A percentile compares a stretch with the other conserved stretches of the same genome.
These are phyloP conservation scores for Morone saxatilis DNA, from an alignment of 2,113 vertebrate genomes.

Conservation along the genomic window DNA sequence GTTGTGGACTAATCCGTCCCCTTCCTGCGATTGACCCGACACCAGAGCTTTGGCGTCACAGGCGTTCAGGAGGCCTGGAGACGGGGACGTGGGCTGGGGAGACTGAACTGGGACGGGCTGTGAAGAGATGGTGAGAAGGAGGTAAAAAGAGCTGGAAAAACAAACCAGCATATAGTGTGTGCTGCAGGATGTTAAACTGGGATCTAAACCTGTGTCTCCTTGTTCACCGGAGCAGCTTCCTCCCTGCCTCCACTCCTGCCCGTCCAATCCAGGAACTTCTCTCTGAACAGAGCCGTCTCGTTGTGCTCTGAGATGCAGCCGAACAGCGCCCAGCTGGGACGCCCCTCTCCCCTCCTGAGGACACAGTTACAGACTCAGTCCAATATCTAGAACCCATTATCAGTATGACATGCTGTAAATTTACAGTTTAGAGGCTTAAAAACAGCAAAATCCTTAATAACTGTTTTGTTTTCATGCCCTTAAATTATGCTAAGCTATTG, in stretches of 20 bases:
- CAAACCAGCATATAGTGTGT: neutral
- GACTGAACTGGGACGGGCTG: constrained; percentile 9
- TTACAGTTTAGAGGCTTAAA: too few relatives aligned
- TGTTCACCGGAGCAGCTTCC: constrained; percentile 15
- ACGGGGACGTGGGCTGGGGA: neutral
- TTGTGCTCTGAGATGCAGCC: constrained; percentile 78
- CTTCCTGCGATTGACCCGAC: constrained; percentile 1
- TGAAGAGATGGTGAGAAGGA: neutral
- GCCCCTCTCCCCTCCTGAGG: constrained; percentile 81
- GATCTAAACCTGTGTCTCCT: constrained; percentile 68
- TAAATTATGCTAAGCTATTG: neutral
- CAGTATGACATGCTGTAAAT: neutral
- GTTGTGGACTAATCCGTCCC: constrained; percentile 12
- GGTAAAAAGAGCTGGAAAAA: neutral
- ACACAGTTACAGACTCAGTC: neutral
- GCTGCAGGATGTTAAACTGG: neutral
- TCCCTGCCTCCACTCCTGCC: neutral
- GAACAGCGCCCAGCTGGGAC: constrained; percentile 86
- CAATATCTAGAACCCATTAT: neutral
- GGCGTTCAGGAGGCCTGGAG: constrained; percentile 65
- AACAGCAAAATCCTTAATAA: neutral
- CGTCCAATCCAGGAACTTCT: constrained; percentile 85
- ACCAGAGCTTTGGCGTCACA: constrained; percentile 79
- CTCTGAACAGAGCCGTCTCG: constrained; percentile 84
- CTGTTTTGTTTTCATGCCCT: neutral